phyloP scores from a whole-genome alignment of 2,888 invertebrate genomes.

The Labia minor region DNA sequence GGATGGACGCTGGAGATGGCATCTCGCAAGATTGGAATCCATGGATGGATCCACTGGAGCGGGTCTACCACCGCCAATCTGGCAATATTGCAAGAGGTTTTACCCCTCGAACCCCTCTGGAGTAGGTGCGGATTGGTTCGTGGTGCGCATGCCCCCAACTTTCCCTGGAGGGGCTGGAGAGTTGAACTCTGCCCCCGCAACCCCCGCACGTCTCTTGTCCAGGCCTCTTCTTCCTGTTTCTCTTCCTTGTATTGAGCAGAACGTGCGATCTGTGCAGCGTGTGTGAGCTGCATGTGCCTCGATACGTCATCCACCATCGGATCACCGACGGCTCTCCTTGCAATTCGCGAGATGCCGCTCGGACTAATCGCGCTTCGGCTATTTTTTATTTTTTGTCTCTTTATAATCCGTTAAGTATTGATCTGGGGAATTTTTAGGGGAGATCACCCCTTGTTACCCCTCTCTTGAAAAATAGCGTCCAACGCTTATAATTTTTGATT shows the following conservation, averaged over 20 bases:
- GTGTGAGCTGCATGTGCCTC: background rate
- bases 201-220: no score
- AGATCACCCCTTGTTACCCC: constrained; percentile 13
- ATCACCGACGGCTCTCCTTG: background rate
- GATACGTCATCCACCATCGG: background rate
- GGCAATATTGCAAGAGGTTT: no score
- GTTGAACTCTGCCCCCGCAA: no score
- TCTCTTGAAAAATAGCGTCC: constrained; percentile 13
- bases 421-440: constrained; percentile 13
- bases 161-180: no score
- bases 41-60: no score
- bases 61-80: no score
- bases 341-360: background rate
- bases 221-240: background rate
- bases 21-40: no score
- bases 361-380: background rate
- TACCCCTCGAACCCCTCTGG: no score
- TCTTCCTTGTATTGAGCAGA: background rate
- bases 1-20: no score
- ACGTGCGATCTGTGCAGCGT: background rate
- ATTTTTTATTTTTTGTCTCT: constrained; percentile 8
- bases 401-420: constrained; percentile 9
- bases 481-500: constrained; percentile 13
- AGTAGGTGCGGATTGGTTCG: no score
- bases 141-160: no score